These are phyloP conservation scores for Atlantisia rogersi DNA, from an alignment of 2,113 vertebrate genomes.

Conservation along the genomic window DNA sequence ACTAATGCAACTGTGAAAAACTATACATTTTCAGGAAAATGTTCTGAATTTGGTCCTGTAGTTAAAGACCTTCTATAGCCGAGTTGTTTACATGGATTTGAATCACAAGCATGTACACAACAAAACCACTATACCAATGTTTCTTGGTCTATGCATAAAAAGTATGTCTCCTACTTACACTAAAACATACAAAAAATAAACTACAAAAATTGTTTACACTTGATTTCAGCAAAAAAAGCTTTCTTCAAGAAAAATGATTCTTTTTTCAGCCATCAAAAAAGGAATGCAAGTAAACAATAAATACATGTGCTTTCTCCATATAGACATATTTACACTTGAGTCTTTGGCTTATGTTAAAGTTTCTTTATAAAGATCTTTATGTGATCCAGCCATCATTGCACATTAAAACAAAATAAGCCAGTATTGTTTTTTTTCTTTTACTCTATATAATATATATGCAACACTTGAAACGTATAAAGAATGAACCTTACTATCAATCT, in stretches of 20 bases:
- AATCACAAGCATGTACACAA: conserved; percentile 84
- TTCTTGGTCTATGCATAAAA: conserved; percentile 83
- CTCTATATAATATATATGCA: conserved; percentile 77
- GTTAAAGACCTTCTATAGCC: conserved; percentile 74
- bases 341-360: conserved; percentile 99
- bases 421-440: conserved; percentile 61
- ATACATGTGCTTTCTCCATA: conserved; percentile 99
- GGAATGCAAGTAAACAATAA: conserved; percentile 98
- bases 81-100: conserved; percentile 74
- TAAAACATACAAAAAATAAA: conserved; percentile 91
- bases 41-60: conserved; percentile 75
- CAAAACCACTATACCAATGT: conserved; percentile 84
- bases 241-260: conserved; percentile 77
- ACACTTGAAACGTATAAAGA: conserved; percentile 78
- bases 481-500: conserved; percentile 74
- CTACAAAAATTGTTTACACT: conserved; percentile 87
- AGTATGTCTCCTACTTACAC: conserved; percentile 86
- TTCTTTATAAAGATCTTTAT: conserved; percentile 86
- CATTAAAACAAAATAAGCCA: conserved; percentile 88
- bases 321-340: conserved; percentile 99
- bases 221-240: conserved; percentile 85
- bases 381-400: conserved; percentile 91
- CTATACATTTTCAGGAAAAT: conserved; percentile 73
- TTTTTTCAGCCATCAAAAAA: conserved; percentile 88
- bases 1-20: conserved; percentile 70